Evolutionary conservation across 2,113 vertebrate genomes (phyloP).

Genomic region (Larimichthys crocea): DNA sequence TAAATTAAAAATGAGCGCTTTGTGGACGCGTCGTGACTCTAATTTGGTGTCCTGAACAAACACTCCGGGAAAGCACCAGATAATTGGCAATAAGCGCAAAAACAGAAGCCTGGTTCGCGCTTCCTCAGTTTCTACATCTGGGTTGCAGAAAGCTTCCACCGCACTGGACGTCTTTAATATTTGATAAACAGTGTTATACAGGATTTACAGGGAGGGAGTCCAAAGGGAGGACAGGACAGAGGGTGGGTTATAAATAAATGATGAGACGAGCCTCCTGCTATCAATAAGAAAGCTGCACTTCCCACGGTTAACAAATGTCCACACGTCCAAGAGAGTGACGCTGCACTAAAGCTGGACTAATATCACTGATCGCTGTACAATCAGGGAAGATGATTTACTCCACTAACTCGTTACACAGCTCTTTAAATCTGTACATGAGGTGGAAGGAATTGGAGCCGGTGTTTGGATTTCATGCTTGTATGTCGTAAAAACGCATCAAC

Average conservation of each 20-base stretch:
- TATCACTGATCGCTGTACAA: neutral
- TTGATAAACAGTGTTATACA: conserved; percentile 54
- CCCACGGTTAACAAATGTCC: conserved; percentile 22
- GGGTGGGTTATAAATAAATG: conserved; percentile 56
- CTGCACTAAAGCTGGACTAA: conserved; percentile 1
- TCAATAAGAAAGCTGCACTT: conserved; percentile 20
- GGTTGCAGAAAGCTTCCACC: conserved; percentile 14
- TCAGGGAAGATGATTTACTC: neutral
- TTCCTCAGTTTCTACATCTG: conserved; percentile 9
- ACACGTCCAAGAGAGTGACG: conserved; percentile 12
- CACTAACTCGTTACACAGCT: too few species aligned
- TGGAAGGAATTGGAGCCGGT: neutral
- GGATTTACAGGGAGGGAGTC: conserved; percentile 54
- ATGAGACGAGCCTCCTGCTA: conserved; percentile 51
- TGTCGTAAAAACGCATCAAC: too few species aligned
- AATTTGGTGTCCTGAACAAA: conserved; percentile 12
- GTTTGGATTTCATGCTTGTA: too few species aligned
- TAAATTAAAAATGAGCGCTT: conserved; percentile 14
- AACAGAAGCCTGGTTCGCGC: neutral
- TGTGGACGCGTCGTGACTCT: conserved; percentile 11
- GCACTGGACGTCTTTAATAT: conserved; percentile 53
- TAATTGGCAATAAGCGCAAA: conserved; percentile 22
- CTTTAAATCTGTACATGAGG: neutral
- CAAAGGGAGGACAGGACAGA: conserved; percentile 35
- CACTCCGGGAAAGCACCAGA: conserved; percentile 26